phyloP scores from a whole-genome alignment of 2,888 invertebrate species.

The Folsomia candida region DNA sequence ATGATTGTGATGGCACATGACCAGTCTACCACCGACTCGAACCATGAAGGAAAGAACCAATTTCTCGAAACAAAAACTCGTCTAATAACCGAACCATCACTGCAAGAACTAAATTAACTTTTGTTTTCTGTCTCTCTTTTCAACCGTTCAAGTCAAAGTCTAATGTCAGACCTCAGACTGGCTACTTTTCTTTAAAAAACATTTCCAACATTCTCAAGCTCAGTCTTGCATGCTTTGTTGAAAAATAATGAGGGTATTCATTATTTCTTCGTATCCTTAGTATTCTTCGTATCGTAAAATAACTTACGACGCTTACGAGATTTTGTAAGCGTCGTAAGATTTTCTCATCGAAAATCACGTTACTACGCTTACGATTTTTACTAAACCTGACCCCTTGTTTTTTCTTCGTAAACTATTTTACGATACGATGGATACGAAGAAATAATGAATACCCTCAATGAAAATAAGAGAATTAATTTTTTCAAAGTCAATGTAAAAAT shows the following conservation, averaged over 20 bases:
- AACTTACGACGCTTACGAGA: no score
- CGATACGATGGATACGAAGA: no score
- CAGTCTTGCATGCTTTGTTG: not conserved
- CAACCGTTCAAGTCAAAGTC: slow-evolving; percentile 1
- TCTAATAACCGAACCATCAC: slow-evolving; percentile 4
- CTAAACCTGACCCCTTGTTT: no score
- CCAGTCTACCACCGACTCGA: not conserved
- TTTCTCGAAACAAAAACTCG: slow-evolving; percentile 5
- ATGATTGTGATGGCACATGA: not conserved
- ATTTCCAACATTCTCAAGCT: not conserved
- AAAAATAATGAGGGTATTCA: not conserved
- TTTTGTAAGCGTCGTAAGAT: no score
- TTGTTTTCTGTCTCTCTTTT: not conserved
- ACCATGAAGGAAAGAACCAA: slow-evolving; percentile 21
- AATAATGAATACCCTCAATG: no score
- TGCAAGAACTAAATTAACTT: slow-evolving; percentile 4
- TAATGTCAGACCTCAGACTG: not conserved
- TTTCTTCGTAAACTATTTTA: no score
- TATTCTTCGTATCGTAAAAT: no score
- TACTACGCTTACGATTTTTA: no score
- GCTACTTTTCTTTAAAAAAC: not conserved
- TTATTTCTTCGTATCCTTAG: no score
- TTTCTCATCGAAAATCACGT: no score
- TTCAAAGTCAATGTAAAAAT: not conserved
- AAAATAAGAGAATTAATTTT: not conserved